Base-by-base conservation (phyloP, 2,888 invertebrate genomes). In the Orgyia antiqua region DNA sequence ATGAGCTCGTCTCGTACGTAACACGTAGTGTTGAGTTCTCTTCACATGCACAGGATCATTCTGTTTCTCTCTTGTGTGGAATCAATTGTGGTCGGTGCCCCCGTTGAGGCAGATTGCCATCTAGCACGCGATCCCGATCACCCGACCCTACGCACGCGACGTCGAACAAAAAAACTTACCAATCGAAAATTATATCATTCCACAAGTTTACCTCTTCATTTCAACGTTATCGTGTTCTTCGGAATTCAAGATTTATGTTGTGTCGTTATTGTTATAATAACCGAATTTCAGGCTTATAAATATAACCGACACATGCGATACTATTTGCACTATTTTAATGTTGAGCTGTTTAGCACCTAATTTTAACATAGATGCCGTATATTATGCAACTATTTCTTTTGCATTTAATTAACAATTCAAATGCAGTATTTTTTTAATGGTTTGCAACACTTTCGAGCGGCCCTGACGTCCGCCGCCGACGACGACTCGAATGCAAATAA, bases 401-500 rank as follows among this genome's bases (percentile, higher is more conserved):
- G 51, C 45, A 67, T 56, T 42, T 56, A 60, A 83, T 86, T 82
- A 76, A 73, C 78, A 82, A 83, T 80, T 79, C 78, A 77, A 84
- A 84, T 80, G 71, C 58, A 64, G 56, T 61, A 70, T 72, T 83
- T 84, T 33, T 77, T 64, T 29, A 57, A 56, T 55, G 59, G 61
- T 56, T 65, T 64, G 68, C 80, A 76, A 83, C 83, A 82, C 83
- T 80, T 79, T 80, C 79, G 61, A 82, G 71, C 71, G 70, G 66
- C 69, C 67, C 72, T 75, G 80, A 77, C 82, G 83, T 83, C 78
- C 82, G 71, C 60, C 58, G 58, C 59, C 59, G 71, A 49, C 70
- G 78, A 63, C 79, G 71, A 64, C 69, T 63, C 61, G 48, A 68
- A 86, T 86, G 84, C 79, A 84, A 84, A 86, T 86, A 74, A 84